phyloP scores from a whole-genome alignment of 2,797 vertebrate genomes.

The Lutjanus argentimaculatus region DNA sequence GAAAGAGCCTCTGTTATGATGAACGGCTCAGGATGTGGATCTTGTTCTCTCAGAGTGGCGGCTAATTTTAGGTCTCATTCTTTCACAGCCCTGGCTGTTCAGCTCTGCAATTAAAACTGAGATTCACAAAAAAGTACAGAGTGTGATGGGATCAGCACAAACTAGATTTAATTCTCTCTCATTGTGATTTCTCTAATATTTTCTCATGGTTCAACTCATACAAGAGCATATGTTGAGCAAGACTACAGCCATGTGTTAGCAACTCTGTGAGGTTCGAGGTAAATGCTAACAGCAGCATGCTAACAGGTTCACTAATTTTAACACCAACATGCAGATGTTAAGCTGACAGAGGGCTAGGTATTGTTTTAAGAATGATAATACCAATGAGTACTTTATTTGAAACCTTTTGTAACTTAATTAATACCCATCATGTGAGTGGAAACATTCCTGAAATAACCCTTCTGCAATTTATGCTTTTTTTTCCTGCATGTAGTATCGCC shows the following conservation, averaged over 20 bases:
- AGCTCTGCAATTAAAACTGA: conserved; percentile 30
- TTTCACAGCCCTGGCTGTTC: not conserved
- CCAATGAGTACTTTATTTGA: too few relatives aligned
- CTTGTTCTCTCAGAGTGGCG: conserved; percentile 30
- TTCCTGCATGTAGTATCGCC: too few relatives aligned
- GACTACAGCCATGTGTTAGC: not conserved
- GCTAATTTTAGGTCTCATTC: conserved; percentile 47
- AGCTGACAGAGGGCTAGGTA: not conserved
- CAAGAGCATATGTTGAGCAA: not conserved
- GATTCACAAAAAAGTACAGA: conserved; percentile 23
- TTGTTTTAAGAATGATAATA: too few relatives aligned
- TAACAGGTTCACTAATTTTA: not conserved
- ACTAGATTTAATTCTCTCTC: not conserved
- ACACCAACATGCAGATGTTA: not conserved
- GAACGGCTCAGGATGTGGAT: conserved; percentile 45
- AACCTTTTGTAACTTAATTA: too few relatives aligned
- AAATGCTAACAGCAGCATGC: too few relatives aligned
- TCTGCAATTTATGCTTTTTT: too few relatives aligned
- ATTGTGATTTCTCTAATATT: not conserved
- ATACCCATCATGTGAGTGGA: too few relatives aligned
- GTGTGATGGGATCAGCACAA: conserved; percentile 13
- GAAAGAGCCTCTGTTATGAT: conserved; percentile 62
- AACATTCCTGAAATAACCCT: too few relatives aligned
- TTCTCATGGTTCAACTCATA: not conserved
- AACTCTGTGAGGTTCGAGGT: not conserved